phyloP scores from a whole-genome alignment of 1,140 invertebrate species.

The Drosophila kohkoa region DNA sequence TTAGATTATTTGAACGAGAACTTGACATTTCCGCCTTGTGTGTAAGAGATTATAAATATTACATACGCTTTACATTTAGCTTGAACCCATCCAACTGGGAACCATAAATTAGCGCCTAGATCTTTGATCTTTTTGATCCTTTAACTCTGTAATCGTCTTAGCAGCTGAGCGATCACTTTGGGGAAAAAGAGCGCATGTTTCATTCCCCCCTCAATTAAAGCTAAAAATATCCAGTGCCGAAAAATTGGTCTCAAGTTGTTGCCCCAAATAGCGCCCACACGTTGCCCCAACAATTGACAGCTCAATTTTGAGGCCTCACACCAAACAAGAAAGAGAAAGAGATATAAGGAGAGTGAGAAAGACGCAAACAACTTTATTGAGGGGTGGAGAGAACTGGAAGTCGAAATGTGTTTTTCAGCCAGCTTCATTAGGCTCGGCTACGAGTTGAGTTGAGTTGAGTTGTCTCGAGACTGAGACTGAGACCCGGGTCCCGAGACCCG shows the following conservation, averaged over 20 bases:
- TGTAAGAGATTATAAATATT: background rate
- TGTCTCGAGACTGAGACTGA: slow-evolving; percentile 6
- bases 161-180: background rate
- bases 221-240: slow-evolving; percentile 43
- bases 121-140: slow-evolving; percentile 29
- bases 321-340: slow-evolving; percentile 14
- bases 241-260: slow-evolving; percentile 25
- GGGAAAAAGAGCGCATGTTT: slow-evolving; percentile 3
- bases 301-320: slow-evolving; percentile 71
- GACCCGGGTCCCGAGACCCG: background rate
- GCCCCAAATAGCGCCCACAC: slow-evolving; percentile 78
- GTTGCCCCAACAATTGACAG: slow-evolving; percentile 67
- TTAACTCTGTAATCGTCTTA: slow-evolving; percentile 19
- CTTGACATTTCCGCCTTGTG: slow-evolving; percentile 3
- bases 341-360: background rate
- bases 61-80: background rate
- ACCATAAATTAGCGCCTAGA: background rate
- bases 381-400: slow-evolving; percentile 41
- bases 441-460: slow-evolving; percentile 22
- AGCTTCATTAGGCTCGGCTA: slow-evolving; percentile 57
- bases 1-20: slow-evolving; percentile 5
- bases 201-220: slow-evolving; percentile 34
- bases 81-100: background rate
- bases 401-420: slow-evolving; percentile 52
- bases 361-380: slow-evolving; percentile 33